Evolutionary conservation across 2,797 vertebrate species (phyloP), one percentile per base, ranked within the genome.

Genomic region (Melanitta fusca): DNA sequence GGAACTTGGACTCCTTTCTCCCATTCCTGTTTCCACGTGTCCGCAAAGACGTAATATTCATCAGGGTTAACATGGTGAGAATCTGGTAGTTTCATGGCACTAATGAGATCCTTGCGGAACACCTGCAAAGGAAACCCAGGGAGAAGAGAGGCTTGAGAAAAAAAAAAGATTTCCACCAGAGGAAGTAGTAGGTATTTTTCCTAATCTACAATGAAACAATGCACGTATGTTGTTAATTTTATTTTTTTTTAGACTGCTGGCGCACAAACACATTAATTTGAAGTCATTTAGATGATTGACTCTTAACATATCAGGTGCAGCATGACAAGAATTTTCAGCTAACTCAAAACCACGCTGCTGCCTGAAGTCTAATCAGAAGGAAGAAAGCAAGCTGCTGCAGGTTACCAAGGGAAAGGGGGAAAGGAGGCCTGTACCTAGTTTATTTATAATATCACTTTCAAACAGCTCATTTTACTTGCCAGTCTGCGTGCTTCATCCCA

Each of bases 81-180:
- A 97, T 99, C 99, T 1, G 99, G 99, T 89, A 99, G 97, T 98
- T 99, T 99, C 99, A 99, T 99, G 94, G 99, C 99, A 97, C 99
- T 99, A 97, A 99, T 99, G 98, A 99, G 98, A 98, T 99, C 99
- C 98, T 99, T 99, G 97, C 99, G 98, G 98, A 99, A 99, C 97
- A 99, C 99, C 99, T 99, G 96, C 6, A 82, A 95, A 96, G 71
- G 95, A 88, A 80, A 95, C 45, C 69, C 57, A 89, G 22, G 3
- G 34, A 45, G 65, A 95, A 66, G 14, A 94, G 5, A 11, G 34
- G 47, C 30, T 74, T 88, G 71, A 92, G 32, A 75, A 74, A 66
- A n/a, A 74, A 66, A n/a, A n/a, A 17, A 41, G 20, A 2, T 2
- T 2, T 51, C 25, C 0, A 0, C 24, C 62, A 16, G 49, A 94